Conservation (phyloP, 2,888 invertebrate genomes). For the Hyposoter dolosus region DNA sequence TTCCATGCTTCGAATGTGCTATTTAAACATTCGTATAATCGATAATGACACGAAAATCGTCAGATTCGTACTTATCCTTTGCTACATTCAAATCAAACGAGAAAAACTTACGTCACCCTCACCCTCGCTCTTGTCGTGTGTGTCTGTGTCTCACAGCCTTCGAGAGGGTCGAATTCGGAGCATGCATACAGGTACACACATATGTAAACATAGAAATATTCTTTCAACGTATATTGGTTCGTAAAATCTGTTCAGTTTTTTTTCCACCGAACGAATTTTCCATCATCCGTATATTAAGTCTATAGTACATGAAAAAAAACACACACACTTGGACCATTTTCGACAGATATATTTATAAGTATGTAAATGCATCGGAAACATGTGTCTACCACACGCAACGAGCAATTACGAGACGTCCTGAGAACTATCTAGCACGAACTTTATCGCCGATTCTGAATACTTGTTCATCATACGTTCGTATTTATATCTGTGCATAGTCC, state of each 20-base stretch:
- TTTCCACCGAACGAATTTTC: not conserved
- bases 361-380: not conserved
- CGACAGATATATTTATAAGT: not conserved
- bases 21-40: not conserved
- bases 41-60: not conserved
- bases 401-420: not conserved
- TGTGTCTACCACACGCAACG: not conserved
- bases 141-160: slow-evolving; percentile 50
- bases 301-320: not conserved
- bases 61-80: slow-evolving; percentile 15
- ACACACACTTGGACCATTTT: not conserved
- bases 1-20: not conserved
- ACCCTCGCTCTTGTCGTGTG: not conserved
- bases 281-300: not conserved
- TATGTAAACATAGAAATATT: slow-evolving; percentile 3
- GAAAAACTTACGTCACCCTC: slow-evolving; percentile 61
- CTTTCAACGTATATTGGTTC: not conserved
- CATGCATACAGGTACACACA: not conserved
- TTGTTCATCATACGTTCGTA: not conserved
- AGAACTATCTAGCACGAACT: not conserved
- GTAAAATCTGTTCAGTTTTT: slow-evolving; percentile 9
- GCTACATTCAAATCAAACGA: not conserved
- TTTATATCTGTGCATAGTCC: not conserved
- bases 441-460: slow-evolving; percentile 26
- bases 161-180: slow-evolving; percentile 58